Evolutionary conservation across 2,113 vertebrate genomes (phyloP), one percentile per base, ranked within the genome.

Genomic region (Misgurnus anguillicaudatus): DNA sequence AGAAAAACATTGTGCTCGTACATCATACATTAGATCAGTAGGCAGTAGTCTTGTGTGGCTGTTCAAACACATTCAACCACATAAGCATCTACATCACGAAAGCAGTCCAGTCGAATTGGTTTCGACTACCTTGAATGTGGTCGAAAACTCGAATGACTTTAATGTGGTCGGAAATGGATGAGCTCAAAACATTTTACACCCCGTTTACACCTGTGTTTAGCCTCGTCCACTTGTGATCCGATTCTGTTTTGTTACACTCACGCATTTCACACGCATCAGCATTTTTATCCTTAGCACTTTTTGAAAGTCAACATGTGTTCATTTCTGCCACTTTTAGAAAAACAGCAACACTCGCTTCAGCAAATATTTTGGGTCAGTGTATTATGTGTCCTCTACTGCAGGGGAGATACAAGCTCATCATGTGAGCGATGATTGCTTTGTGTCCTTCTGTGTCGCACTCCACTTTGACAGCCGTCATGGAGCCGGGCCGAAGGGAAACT

Each of bases 361-460:
- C 21, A 48, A 75, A 75, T 48, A 51, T 75, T 65, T 38, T 68
- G 63, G 70, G 53, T 73, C 51, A 75, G 14, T 19, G 41, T 55
- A 10, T 9, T 21, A 60, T 53, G 16, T n/a, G 36, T 45, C 42
- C 47, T 68, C 55, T 74, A 39, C 78, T 45, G 6, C 31, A 47
- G 79, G 9, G 64, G 17, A 24, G 51, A 57, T 67, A 9, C 10
- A 48, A 45, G 17, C 48, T 64, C 58, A 17, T 63, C 57, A 58
- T 51, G 61, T 21, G 60, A 71, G 19, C 19, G 16, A 47, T 64
- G 17, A 75, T 69, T 53, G 48, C 70, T 67, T 67, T 82, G 69
- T 61, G 55, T 75, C 73, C 73, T 79, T 55, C 53, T 64, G 64
- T 36, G 81, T 72, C 61, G 17, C 57, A 63, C 47, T 75, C 55